A percentile compares a stretch with the other conserved stretches of the same genome.
phyloP scores from a whole-genome alignment of 1,140 invertebrate species.

The Magallana angulata region DNA sequence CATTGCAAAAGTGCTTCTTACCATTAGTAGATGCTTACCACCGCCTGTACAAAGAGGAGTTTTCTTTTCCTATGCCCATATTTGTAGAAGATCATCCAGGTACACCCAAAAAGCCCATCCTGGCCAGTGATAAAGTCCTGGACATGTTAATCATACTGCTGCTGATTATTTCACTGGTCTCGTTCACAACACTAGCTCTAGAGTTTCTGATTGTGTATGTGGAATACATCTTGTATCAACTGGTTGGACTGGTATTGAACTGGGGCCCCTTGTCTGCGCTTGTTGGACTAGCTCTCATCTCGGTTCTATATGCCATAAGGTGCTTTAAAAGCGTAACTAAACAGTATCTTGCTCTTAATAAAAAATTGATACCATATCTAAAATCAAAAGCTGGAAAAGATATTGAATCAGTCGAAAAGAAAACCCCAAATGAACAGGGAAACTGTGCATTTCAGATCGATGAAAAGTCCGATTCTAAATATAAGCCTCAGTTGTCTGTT shows the following conservation, averaged over 20 bases:
- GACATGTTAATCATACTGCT: neutral
- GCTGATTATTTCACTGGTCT: neutral
- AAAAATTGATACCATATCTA: neutral
- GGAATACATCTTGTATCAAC: neutral
- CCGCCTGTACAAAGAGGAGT: neutral
- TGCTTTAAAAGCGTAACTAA: neutral
- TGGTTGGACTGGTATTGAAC: slow-evolving; percentile 16
- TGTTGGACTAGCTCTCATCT: neutral
- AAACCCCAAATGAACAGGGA: neutral
- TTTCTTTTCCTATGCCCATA: neutral
- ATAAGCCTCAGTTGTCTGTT: neutral
- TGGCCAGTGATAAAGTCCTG: neutral
- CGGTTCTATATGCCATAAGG: neutral
- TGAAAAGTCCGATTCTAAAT: neutral
- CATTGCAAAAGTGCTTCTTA: neutral
- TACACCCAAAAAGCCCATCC: neutral
- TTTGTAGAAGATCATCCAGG: neutral
- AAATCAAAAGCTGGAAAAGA: neutral
- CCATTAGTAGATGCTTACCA: neutral
- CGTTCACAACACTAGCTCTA: neutral
- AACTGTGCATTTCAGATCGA: neutral
- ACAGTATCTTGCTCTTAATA: neutral
- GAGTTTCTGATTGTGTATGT: neutral
- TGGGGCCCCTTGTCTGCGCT: neutral
- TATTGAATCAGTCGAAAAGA: neutral